Evolutionary conservation across 2,113 vertebrate species (phyloP).

Genomic region (Grammomys surdaster): DNA sequence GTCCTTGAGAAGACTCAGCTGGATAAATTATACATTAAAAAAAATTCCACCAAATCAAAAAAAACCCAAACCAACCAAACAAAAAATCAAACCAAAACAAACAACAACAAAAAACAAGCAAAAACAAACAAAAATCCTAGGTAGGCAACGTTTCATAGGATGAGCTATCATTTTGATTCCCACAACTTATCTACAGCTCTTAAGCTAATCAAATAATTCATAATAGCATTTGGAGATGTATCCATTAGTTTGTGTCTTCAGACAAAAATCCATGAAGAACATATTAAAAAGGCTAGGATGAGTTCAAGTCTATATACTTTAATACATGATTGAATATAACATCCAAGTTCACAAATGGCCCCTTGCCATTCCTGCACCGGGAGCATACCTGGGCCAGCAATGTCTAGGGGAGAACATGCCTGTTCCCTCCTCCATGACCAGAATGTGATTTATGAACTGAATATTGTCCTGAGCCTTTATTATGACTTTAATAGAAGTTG

Average conservation of each 20-base stretch:
- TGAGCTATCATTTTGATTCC: not conserved
- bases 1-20: not conserved
- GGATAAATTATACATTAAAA: not conserved
- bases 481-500: not conserved
- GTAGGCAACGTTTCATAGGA: not conserved
- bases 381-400: not conserved
- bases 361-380: not conserved
- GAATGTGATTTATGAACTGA: slow-evolving; percentile 42
- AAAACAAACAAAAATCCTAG: not conserved
- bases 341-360: not conserved
- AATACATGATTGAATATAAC: slow-evolving; percentile 46
- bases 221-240: slow-evolving; percentile 11
- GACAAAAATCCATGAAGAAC: not conserved
- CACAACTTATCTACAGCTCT: not conserved
- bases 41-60: not conserved
- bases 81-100: no score
- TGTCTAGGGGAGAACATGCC: not conserved
- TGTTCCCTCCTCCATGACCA: not conserved
- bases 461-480: slow-evolving; percentile 27
- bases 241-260: slow-evolving; percentile 42
- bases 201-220: slow-evolving; percentile 24
- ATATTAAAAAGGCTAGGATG: slow-evolving; percentile 13
- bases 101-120: not conserved
- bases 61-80: no score
- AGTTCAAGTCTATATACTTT: slow-evolving; percentile 17